These are phyloP conservation scores for Prinia subflava DNA, from an alignment of 2,113 vertebrate species.

Conservation along the genomic window DNA sequence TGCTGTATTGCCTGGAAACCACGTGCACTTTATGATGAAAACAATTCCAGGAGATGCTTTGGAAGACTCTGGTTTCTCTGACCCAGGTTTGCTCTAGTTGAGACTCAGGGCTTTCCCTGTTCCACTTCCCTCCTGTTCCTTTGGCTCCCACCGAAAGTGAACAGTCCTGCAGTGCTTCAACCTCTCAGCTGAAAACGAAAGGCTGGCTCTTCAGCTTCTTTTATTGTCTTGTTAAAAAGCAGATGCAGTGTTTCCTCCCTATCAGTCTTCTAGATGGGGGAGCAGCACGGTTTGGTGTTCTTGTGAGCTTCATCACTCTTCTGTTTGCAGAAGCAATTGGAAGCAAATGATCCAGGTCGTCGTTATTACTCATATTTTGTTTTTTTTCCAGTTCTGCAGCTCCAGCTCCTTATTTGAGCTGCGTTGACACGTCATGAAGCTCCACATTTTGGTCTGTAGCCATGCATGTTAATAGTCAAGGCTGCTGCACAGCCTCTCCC, in stretches of 20 bases:
- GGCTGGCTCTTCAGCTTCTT: neutral
- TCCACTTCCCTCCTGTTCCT: neutral
- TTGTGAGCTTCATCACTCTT: constrained; percentile 13
- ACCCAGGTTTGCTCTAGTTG: neutral
- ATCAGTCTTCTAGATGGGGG: neutral
- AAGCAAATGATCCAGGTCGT: constrained; percentile 38
- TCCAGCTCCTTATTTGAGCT: constrained; percentile 50
- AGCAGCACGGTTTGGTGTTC: neutral
- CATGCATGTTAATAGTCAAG: constrained; percentile 41
- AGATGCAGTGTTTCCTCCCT: neutral
- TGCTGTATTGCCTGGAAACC: neutral
- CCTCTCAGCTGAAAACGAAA: neutral
- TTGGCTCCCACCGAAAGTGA: neutral
- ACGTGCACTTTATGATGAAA: fast-evolving
- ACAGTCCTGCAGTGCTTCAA: neutral
- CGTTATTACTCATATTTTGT: constrained; percentile 38
- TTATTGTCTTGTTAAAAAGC: constrained; percentile 3
- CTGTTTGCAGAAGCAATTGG: constrained; percentile 52
- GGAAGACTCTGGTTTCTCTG: neutral
- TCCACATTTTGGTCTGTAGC: constrained; percentile 8
- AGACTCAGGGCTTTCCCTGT: fast-evolving
- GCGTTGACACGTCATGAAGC: neutral
- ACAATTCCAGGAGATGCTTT: neutral
- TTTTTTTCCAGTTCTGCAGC: constrained; percentile 20
- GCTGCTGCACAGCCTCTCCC: neutral